A percentile compares a stretch with the other conserved stretches of the same genome.
Evolutionary conservation across 1,140 invertebrate species (phyloP).

Genomic region (Temnothorax nylanderi): DNA sequence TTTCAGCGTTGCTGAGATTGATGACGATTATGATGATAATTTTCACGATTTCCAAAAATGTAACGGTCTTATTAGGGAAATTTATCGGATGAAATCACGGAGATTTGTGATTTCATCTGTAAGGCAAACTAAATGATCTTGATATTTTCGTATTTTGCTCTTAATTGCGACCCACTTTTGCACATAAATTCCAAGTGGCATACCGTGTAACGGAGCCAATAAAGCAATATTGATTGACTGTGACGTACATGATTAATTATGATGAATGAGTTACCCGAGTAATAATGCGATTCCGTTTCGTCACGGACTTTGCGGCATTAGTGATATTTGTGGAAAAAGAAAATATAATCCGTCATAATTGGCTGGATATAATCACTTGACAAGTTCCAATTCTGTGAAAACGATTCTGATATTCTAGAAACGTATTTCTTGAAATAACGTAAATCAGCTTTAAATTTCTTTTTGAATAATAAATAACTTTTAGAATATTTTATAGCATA

Average conservation of each 20-base stretch:
- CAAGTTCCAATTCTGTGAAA: neutral
- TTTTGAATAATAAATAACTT: slow-evolving; percentile 5
- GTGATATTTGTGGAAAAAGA: slow-evolving; percentile 14
- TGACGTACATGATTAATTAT: slow-evolving; percentile 61
- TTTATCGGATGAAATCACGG: neutral
- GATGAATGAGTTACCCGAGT: slow-evolving; percentile 31
- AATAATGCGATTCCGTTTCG: slow-evolving; percentile 3
- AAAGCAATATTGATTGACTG: slow-evolving; percentile 51
- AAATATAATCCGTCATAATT: slow-evolving; percentile 3
- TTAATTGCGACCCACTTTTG: neutral
- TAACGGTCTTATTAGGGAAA: neutral
- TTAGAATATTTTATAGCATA: slow-evolving; percentile 2
- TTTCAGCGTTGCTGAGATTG: neutral
- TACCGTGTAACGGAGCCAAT: slow-evolving; percentile 51
- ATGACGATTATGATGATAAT: neutral
- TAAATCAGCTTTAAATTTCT: neutral
- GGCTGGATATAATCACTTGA: neutral
- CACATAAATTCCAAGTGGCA: neutral
- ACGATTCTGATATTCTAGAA: neutral
- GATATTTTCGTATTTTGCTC: neutral
- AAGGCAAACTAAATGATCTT: neutral
- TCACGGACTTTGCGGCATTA: neutral
- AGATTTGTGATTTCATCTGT: neutral
- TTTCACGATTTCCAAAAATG: neutral
- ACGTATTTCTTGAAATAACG: neutral